Evolutionary conservation across 2,113 vertebrate species (phyloP), one percentile per base, ranked within the genome.

Genomic region (Hemichromis elongatus): DNA sequence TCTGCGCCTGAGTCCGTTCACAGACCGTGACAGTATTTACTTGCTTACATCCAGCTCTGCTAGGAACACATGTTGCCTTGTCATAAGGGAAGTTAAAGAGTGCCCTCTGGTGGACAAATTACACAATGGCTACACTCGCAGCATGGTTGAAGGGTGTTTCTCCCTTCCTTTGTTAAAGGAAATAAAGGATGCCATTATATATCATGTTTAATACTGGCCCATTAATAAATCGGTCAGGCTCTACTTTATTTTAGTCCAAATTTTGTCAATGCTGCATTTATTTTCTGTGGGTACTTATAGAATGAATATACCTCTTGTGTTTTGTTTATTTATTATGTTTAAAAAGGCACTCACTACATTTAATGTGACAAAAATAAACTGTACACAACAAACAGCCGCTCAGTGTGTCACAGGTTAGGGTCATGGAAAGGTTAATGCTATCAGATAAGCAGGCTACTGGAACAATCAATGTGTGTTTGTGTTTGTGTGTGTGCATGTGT

Each of bases 321-420:
- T 47, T 73, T 28, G 66, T 73, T 45, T 90, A 47, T 96, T 95
- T 94, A 95, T 96, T 95, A 80, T 79, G 4, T 79, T 87, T 85
- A 82, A 94, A 45, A 96, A 95, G 94, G 95, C 96, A 96, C 95
- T 95, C 94, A 94, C 93, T 95, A 95, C 93, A 94, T 93, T 92
- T 91, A 89, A 93, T 86, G 92, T 91, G 90, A 89, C 90, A 90
- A 92, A 61, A 90, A 84, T 85, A 85, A 89, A 87, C 89, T 90
- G 85, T 87, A 86, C 90, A 93, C 88, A 92, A 91, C 73, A 88
- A 81, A 84, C 50, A 45, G 42, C 81, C 9, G 13, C 70, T 18
- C 59, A 83, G 79, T 70, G 88, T 77, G n/a, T 91, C 92, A 93
- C 88, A 92, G 82, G 73, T 81, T 68, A 85, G 80, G 88, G 87